These are phyloP conservation scores for Mormyrops attenuatus DNA, from an alignment of 2,797 vertebrate species.

Conservation along the genomic window DNA sequence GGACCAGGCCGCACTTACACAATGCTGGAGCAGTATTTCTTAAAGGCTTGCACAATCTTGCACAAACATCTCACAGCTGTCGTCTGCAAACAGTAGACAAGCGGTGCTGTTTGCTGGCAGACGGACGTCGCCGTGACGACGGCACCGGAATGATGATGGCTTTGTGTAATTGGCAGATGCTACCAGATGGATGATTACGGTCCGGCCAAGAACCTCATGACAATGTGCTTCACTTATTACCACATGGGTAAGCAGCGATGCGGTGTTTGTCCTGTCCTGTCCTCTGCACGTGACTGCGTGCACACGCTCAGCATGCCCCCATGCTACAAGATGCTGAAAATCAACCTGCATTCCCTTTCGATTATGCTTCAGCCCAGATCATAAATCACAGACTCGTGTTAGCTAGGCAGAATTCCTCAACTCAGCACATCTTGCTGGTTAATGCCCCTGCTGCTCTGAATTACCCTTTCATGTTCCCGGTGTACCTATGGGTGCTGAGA, in stretches of 20 bases:
- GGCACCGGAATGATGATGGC: background rate
- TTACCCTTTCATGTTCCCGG: background rate
- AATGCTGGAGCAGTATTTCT: background rate
- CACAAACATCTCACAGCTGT: background rate
- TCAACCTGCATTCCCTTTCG: background rate
- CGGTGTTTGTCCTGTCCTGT: background rate
- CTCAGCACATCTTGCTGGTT: background rate
- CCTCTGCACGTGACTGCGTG: background rate
- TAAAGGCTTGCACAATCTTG: background rate
- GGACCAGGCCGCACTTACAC: background rate
- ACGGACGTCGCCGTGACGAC: background rate
- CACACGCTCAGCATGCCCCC: background rate
- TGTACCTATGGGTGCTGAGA: background rate
- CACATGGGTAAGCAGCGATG: constrained; percentile 70
- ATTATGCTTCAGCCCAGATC: background rate
- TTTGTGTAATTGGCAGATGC: constrained; percentile 67
- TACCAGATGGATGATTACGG: constrained; percentile 95
- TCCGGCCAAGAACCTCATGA: constrained; percentile 97
- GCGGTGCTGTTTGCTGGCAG: background rate
- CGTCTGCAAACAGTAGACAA: background rate
- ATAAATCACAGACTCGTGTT: background rate
- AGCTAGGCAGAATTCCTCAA: background rate
- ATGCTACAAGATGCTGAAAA: background rate
- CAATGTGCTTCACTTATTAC: constrained; percentile 98
- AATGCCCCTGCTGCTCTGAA: background rate